These are phyloP conservation scores for Catamblyrhynchus diadema DNA, from an alignment of 2,797 vertebrate genomes.

Conservation along the genomic window DNA sequence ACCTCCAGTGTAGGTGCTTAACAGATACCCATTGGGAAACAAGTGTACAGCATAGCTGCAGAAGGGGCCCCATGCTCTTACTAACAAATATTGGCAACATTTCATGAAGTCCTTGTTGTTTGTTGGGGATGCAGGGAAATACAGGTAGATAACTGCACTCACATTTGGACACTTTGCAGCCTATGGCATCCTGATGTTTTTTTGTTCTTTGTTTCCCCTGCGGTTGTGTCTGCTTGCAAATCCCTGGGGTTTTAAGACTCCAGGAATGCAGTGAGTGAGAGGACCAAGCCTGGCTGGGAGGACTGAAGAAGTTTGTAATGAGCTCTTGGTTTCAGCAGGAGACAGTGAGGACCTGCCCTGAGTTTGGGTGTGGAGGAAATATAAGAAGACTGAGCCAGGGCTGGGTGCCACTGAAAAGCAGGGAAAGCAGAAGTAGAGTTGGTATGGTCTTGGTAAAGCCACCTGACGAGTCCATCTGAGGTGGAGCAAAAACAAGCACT, in stretches of 20 bases:
- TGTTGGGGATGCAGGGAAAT: neutral
- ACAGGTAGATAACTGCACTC: neutral
- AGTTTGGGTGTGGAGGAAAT: constrained; percentile 20
- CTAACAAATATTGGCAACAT: neutral
- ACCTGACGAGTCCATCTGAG: neutral
- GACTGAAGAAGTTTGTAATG: neutral
- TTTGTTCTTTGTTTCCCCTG: neutral
- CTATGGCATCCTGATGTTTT: neutral
- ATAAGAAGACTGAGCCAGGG: neutral
- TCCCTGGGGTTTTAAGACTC: neutral
- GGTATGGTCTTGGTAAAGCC: neutral
- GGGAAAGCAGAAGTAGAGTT: neutral
- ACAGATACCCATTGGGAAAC: neutral
- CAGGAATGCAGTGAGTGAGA: neutral
- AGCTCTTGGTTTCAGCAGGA: neutral
- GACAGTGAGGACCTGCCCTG: neutral
- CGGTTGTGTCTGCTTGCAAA: neutral
- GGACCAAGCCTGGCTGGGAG: neutral
- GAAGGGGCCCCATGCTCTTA: neutral
- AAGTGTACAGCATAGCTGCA: neutral
- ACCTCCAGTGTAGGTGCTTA: neutral
- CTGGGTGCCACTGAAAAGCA: neutral
- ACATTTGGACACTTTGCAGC: neutral
- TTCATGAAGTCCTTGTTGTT: neutral
- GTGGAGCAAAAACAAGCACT: neutral